These are phyloP conservation scores for Rhagoletis pomonella DNA, from an alignment of 1,140 invertebrate genomes.

Conservation along the genomic window DNA sequence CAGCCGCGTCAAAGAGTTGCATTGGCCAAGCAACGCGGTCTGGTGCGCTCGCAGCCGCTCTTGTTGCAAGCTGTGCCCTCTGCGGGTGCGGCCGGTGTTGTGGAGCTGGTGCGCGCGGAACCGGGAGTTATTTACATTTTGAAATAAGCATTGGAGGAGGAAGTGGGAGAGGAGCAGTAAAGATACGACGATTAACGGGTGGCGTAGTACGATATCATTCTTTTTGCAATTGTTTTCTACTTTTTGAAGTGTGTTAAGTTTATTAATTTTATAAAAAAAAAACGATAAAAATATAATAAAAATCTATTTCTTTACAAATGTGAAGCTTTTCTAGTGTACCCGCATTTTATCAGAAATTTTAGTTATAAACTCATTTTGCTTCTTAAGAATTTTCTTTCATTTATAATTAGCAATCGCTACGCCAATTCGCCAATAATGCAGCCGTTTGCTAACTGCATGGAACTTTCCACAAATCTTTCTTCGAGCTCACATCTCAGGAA, in stretches of 20 bases:
- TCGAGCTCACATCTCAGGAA: too few relatives aligned
- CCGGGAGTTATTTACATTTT: constrained; percentile 67
- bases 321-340: neutral
- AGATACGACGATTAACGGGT: neutral
- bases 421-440: too few relatives aligned
- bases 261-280: neutral
- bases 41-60: constrained; percentile 59
- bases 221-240: neutral
- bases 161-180: neutral
- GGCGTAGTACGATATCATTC: neutral
- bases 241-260: neutral
- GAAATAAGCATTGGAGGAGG: constrained; percentile 43
- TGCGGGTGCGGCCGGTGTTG: neutral
- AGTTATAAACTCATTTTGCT: neutral
- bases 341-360: too few relatives aligned
- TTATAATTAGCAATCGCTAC: too few relatives aligned
- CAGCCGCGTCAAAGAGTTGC: constrained; percentile 63
- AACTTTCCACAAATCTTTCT: too few relatives aligned
- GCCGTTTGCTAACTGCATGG: too few relatives aligned
- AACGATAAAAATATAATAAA: constrained; percentile 27
- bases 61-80: constrained; percentile 30
- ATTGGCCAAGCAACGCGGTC: constrained; percentile 60
- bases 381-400: neutral
- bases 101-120: constrained; percentile 65
- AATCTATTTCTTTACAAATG: neutral